A percentile compares a stretch with the other conserved stretches of the same genome.
Evolutionary conservation across 2,797 vertebrate genomes (phyloP).

Genomic region (Otus scops): DNA sequence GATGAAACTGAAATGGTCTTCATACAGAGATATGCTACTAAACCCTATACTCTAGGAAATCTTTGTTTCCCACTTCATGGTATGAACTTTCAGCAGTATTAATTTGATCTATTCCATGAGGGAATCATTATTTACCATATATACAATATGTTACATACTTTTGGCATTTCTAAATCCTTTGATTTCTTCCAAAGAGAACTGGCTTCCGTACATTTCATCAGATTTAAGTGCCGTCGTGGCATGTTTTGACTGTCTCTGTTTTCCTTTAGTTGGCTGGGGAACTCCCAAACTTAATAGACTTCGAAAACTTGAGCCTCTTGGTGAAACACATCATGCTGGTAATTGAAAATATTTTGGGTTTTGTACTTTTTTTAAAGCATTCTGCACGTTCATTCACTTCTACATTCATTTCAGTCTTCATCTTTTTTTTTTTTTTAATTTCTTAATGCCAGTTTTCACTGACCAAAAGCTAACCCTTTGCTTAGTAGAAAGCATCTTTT

Average conservation of each 20-base stretch:
- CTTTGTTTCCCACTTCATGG: not conserved
- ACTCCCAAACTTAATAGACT: slow-evolving; percentile 93
- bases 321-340: slow-evolving; percentile 90
- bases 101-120: not conserved
- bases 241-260: slow-evolving; percentile 70
- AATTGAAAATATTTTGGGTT: slow-evolving; percentile 67
- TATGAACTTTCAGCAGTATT: not conserved
- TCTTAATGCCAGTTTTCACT: not conserved
- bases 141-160: not conserved
- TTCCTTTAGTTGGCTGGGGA: slow-evolving; percentile 93
- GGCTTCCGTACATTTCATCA: not conserved
- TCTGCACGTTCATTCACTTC: slow-evolving; percentile 52
- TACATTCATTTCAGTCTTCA: slow-evolving; percentile 22
- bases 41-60: not conserved
- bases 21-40: not conserved
- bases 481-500: slow-evolving; percentile 61
- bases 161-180: not conserved
- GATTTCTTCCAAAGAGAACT: not conserved
- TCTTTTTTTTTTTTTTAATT: not conserved
- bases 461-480: slow-evolving; percentile 9
- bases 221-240: not conserved
- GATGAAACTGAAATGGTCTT: not conserved
- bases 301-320: slow-evolving; percentile 92
- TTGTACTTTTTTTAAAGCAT: slow-evolving; percentile 44
- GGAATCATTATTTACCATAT: not conserved